A percentile compares a stretch with the other conserved stretches of the same genome.
Evolutionary conservation across 2,113 vertebrate species (phyloP).

Genomic region (Cnemophilus loriae): DNA sequence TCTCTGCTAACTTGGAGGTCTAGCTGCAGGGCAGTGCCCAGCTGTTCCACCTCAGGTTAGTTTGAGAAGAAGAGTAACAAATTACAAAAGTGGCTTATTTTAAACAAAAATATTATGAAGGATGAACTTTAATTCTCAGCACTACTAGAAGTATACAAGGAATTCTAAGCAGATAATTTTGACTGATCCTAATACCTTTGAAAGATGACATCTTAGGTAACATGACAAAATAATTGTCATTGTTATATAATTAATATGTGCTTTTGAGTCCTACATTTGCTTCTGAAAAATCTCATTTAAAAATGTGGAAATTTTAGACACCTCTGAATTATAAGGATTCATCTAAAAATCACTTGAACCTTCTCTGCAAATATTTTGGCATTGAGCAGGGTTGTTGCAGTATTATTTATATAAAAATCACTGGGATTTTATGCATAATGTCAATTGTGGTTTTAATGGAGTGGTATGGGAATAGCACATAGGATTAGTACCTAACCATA

Average conservation of each 20-base stretch:
- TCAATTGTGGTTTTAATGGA: neutral
- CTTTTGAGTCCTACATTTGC: neutral
- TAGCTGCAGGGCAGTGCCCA: neutral
- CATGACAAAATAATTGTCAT: neutral
- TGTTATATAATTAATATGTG: neutral
- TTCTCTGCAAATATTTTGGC: conserved; percentile 25
- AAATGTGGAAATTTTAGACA: neutral
- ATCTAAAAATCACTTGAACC: neutral
- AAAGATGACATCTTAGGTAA: neutral
- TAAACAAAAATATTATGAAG: neutral
- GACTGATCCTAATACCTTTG: neutral
- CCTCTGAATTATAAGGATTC: neutral
- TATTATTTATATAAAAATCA: neutral
- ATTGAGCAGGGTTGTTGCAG: neutral
- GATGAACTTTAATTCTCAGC: neutral
- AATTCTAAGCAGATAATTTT: neutral
- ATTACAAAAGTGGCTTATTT: neutral
- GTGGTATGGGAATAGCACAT: neutral
- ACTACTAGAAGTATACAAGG: neutral
- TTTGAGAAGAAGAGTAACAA: neutral
- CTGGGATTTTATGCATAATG: neutral
- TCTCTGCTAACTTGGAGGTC: neutral
- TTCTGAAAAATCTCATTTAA: neutral
- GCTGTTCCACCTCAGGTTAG: neutral
- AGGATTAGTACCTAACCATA: neutral